Base-by-base conservation (phyloP, 2,888 invertebrate genomes). In the Agonum fuliginosum region DNA sequence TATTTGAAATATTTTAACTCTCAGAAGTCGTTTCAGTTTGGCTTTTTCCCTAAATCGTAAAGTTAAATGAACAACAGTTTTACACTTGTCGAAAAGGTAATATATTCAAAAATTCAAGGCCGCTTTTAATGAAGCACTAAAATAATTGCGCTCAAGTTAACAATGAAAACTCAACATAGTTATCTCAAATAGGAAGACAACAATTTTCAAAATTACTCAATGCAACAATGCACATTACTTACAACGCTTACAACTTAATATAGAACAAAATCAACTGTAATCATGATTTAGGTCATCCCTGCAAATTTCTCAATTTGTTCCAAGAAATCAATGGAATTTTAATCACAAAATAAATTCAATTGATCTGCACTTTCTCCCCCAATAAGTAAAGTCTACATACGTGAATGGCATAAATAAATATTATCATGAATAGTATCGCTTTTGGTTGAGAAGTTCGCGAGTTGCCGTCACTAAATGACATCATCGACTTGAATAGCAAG, bases 21-120 rank as follows among this genome's bases (percentile, higher is more conserved):
- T n/a, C n/a, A n/a, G n/a, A n/a, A n/a, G n/a, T n/a, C n/a, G n/a
- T n/a, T n/a, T n/a, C n/a, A n/a, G n/a, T n/a, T n/a, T n/a, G n/a
- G n/a, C n/a, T n/a, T n/a, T n/a, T n/a, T n/a, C n/a, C n/a, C n/a
- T n/a, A n/a, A n/a, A n/a, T n/a, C n/a, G n/a, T n/a, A n/a, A n/a
- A n/a, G n/a, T n/a, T n/a, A n/a, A n/a, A n/a, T n/a, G n/a, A n/a
- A n/a, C n/a, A n/a, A n/a, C n/a, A n/a, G n/a, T n/a, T n/a, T n/a
- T n/a, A n/a, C n/a, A n/a, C n/a, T n/a, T n/a, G n/a, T n/a, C n/a
- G n/a, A n/a, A n/a, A n/a, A n/a, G n/a, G 34, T 19, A 65, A 34
- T 6, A 65, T 30, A 37, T 37, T 65, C 65, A 65, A 65, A 65
- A 17, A 37, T 37, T 65, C 65, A 65, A 65, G 65, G 65, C 20